A percentile compares a stretch with the other conserved stretches of the same genome.
These are phyloP conservation scores for Syrista parreyssii DNA, from an alignment of 2,888 invertebrate genomes.

Conservation along the genomic window DNA sequence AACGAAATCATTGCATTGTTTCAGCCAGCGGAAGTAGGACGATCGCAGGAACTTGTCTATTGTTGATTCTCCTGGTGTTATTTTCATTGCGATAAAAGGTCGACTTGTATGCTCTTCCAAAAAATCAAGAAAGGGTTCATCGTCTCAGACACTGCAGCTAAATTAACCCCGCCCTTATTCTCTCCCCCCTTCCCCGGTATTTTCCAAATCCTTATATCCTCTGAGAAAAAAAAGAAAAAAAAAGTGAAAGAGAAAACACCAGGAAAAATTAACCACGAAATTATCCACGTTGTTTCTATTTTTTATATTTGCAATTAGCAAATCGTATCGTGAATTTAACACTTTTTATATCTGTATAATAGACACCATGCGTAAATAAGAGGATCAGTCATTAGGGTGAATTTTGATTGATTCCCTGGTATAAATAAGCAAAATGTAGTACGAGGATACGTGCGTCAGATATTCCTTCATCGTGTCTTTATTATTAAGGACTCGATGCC, in stretches of 20 bases:
- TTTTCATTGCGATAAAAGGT: slow-evolving; percentile 30
- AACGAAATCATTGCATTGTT: slow-evolving; percentile 37
- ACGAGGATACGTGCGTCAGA: not conserved
- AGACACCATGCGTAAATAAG: slow-evolving; percentile 18
- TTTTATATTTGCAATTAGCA: slow-evolving; percentile 45
- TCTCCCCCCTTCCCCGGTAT: too few relatives aligned
- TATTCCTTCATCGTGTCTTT: not conserved
- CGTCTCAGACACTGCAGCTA: slow-evolving; percentile 3
- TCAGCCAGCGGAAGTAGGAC: slow-evolving; percentile 61
- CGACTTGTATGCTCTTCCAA: slow-evolving; percentile 4
- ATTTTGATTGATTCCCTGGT: not conserved
- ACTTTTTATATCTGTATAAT: slow-evolving; percentile 21
- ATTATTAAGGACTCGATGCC: not conserved
- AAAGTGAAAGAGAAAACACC: not conserved
- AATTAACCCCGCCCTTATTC: not conserved
- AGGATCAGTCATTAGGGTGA: not conserved
- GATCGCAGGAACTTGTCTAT: slow-evolving; percentile 29
- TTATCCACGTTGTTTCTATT: slow-evolving; percentile 46
- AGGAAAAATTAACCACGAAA: not conserved
- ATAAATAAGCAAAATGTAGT: not conserved
- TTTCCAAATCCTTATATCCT: not conserved
- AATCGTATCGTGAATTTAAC: slow-evolving; percentile 15
- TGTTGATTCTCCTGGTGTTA: slow-evolving; percentile 25
- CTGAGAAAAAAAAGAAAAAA: not conserved
- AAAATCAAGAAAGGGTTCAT: slow-evolving; percentile 2